Evolutionary conservation across 1,140 invertebrate genomes (phyloP).

Genomic region (Leptestheria dahalacensis): DNA sequence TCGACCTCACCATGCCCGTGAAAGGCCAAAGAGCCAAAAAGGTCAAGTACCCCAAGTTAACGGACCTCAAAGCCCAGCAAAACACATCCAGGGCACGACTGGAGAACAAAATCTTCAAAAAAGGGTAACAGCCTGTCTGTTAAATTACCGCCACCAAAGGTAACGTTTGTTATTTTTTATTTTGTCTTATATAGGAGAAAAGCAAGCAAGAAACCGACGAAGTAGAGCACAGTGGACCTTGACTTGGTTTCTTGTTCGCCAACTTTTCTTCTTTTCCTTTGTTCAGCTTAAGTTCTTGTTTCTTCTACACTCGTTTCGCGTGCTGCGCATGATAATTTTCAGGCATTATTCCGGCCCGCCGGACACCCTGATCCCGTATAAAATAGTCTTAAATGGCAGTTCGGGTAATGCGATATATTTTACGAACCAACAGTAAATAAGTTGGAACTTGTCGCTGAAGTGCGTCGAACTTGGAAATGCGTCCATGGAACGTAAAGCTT

Average conservation of each 20-base stretch:
- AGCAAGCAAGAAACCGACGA: background rate
- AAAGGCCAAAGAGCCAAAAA: conserved; percentile 19
- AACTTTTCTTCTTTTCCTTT: background rate
- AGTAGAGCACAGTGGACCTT: background rate
- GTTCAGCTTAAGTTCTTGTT: background rate
- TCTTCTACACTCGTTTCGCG: no score
- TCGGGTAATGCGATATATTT: no score
- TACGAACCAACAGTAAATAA: no score
- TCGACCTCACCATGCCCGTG: conserved; percentile 21
- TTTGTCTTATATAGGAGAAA: background rate
- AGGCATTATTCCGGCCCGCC: no score
- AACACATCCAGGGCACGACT: conserved; percentile 18
- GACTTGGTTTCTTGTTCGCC: background rate
- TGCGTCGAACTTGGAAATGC: no score
- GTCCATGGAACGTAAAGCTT: no score
- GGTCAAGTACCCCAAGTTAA: conserved; percentile 19
- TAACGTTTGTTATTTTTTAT: background rate
- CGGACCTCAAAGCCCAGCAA: conserved; percentile 19
- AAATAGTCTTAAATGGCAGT: no score
- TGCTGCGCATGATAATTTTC: no score
- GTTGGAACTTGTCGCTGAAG: no score
- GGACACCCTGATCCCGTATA: no score
- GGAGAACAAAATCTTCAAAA: conserved; percentile 22
- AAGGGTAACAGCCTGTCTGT: no score
- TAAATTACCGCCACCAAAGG: conserved; percentile 9